Conservation (phyloP, 2,888 invertebrate genomes). For the Leucania comma region DNA sequence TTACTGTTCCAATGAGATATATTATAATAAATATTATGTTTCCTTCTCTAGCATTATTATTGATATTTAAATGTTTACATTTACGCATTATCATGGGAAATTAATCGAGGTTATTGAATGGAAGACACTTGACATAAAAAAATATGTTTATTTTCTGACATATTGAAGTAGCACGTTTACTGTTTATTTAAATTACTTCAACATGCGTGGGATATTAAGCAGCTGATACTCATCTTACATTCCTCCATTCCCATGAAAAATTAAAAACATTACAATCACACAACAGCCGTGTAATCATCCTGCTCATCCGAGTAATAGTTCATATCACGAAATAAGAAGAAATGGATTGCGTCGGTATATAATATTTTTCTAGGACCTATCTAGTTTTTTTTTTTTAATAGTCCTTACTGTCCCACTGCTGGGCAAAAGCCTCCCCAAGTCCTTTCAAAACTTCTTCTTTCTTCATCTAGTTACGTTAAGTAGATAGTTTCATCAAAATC, state of each 20-base stretch:
- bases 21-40: not conserved
- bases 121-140: not conserved
- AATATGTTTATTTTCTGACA: slow-evolving; percentile 10
- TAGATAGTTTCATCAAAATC: no score
- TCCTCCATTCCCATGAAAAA: slow-evolving; percentile 22
- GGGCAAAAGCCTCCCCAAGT: no score
- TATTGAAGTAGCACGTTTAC: slow-evolving; percentile 4
- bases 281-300: slow-evolving; percentile 32
- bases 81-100: not conserved
- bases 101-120: not conserved
- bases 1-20: not conserved
- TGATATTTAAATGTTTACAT: not conserved
- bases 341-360: slow-evolving; percentile 16
- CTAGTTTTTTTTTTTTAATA: no score
- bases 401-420: no score
- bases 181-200: slow-evolving; percentile 14
- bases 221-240: slow-evolving; percentile 23
- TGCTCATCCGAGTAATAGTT: slow-evolving; percentile 54
- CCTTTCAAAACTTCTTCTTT: no score
- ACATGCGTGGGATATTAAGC: slow-evolving; percentile 25
- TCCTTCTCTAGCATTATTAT: not conserved
- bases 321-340: slow-evolving; percentile 42
- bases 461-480: no score
- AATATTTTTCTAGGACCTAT: not conserved
- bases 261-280: slow-evolving; percentile 28